A percentile compares a stretch with the other conserved stretches of the same genome.
These are phyloP conservation scores for Pachyuromys duprasi DNA, from an alignment of 2,797 vertebrate species.

Conservation along the genomic window DNA sequence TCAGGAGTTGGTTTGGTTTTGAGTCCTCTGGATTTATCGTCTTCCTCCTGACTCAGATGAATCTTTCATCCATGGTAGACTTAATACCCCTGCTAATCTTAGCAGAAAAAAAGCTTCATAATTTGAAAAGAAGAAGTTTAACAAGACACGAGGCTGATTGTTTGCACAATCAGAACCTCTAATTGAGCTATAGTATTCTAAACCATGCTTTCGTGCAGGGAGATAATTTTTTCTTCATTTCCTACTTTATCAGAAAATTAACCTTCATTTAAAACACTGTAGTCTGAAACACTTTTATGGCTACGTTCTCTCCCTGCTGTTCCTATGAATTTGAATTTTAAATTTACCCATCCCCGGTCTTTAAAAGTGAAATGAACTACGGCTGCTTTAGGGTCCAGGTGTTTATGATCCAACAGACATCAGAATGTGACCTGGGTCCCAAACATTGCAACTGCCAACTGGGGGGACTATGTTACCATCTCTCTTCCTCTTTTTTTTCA, in stretches of 20 bases:
- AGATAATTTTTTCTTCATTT: slow-evolving; percentile 79
- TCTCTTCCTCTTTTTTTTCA: background rate
- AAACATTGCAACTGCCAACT: slow-evolving; percentile 47
- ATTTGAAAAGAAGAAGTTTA: slow-evolving; percentile 80
- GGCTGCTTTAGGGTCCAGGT: slow-evolving; percentile 60
- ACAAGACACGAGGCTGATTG: slow-evolving; percentile 74
- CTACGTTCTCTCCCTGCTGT: slow-evolving; percentile 58
- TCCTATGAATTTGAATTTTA: slow-evolving; percentile 76
- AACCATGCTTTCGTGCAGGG: slow-evolving; percentile 70
- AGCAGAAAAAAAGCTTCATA: slow-evolving; percentile 60
- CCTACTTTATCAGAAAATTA: slow-evolving; percentile 82
- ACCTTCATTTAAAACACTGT: slow-evolving; percentile 77
- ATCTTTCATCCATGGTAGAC: slow-evolving; percentile 71
- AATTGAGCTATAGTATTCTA: slow-evolving; percentile 75
- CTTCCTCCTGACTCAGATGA: slow-evolving; percentile 64
- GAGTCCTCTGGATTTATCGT: slow-evolving; percentile 61
- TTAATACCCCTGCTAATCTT: slow-evolving; percentile 77
- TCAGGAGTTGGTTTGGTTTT: slow-evolving; percentile 71
- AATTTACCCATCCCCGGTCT: slow-evolving; percentile 65
- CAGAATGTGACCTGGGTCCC: slow-evolving; percentile 59
- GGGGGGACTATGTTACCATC: background rate
- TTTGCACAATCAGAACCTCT: slow-evolving; percentile 75
- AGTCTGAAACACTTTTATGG: slow-evolving; percentile 74
- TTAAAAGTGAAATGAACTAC: slow-evolving; percentile 63
- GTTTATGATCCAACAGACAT: slow-evolving; percentile 72